Evolutionary conservation across 2,888 invertebrate species (phyloP).

Genomic region (Harpalus rubripes): DNA sequence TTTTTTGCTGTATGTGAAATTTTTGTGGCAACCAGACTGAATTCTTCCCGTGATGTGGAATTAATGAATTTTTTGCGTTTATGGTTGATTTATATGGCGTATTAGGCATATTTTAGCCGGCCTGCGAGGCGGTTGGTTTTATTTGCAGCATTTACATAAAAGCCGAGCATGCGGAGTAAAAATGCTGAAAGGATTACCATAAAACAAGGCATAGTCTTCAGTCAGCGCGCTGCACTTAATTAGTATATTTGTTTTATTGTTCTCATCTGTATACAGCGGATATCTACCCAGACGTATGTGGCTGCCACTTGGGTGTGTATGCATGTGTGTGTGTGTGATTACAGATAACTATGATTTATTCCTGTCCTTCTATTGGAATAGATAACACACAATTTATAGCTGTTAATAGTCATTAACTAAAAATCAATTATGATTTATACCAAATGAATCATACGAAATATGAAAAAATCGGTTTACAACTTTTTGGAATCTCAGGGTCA

Average conservation of each 20-base stretch:
- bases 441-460: no score
- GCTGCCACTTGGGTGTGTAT: no score
- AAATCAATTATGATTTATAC: no score
- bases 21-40: background rate
- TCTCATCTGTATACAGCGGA: conserved; percentile 21
- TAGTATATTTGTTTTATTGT: conserved; percentile 46
- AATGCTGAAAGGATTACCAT: conserved; percentile 30
- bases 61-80: conserved; percentile 18
- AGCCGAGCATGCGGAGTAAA: conserved; percentile 6
- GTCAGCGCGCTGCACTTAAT: conserved; percentile 6
- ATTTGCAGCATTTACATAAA: conserved; percentile 37
- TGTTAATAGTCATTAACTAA: background rate
- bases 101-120: conserved; percentile 26
- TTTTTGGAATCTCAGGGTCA: no score
- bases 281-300: no score
- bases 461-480: no score
- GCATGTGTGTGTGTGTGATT: no score
- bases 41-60: conserved; percentile 3
- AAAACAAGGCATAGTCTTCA: conserved; percentile 22
- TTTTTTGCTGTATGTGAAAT: no score
- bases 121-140: background rate
- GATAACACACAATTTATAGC: background rate
- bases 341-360: background rate
- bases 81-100: conserved; percentile 15
- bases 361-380: no score